Conservation (phyloP, 2,113 vertebrate species). For the Heterochromis multidens region DNA sequence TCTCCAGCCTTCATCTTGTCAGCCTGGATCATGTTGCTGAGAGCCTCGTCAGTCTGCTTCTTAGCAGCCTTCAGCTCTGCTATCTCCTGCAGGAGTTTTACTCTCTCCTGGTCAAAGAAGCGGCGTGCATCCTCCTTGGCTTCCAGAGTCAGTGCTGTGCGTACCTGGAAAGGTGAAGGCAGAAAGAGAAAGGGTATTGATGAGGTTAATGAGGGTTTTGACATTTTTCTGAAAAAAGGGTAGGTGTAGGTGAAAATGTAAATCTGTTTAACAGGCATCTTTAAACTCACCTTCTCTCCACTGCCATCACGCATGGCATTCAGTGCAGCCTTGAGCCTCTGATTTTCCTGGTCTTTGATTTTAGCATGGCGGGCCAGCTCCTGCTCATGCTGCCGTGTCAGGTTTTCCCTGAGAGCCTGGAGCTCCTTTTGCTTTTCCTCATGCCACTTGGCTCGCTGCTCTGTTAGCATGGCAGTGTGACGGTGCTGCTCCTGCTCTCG, state of each 20-base stretch:
- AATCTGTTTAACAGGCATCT: neutral
- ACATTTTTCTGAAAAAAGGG: neutral
- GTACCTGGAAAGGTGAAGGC: slow-evolving; percentile 66
- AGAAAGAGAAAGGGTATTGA: neutral
- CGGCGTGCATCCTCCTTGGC: slow-evolving; percentile 94
- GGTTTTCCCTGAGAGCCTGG: slow-evolving; percentile 89
- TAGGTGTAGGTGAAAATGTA: neutral
- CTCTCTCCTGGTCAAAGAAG: slow-evolving; percentile 94
- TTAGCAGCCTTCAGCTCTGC: slow-evolving; percentile 87
- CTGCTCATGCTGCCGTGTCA: slow-evolving; percentile 95
- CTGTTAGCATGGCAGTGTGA: slow-evolving; percentile 90
- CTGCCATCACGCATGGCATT: slow-evolving; percentile 89
- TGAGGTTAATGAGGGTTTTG: neutral
- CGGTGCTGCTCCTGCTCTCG: slow-evolving; percentile 96
- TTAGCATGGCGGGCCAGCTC: slow-evolving; percentile 91
- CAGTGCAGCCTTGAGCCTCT: slow-evolving; percentile 89
- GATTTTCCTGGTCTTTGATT: slow-evolving; percentile 93
- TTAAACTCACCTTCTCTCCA: slow-evolving; percentile 82
- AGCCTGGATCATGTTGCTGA: slow-evolving; percentile 93
- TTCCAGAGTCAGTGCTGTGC: slow-evolving; percentile 90
- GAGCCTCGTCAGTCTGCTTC: slow-evolving; percentile 95
- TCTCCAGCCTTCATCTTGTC: slow-evolving; percentile 98
- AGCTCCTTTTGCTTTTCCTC: slow-evolving; percentile 98
- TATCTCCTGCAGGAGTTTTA: slow-evolving; percentile 95
- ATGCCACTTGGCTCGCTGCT: slow-evolving; percentile 94